Base-by-base conservation (phyloP, 1,140 invertebrate species). In the Cheumatopsyche charites region DNA sequence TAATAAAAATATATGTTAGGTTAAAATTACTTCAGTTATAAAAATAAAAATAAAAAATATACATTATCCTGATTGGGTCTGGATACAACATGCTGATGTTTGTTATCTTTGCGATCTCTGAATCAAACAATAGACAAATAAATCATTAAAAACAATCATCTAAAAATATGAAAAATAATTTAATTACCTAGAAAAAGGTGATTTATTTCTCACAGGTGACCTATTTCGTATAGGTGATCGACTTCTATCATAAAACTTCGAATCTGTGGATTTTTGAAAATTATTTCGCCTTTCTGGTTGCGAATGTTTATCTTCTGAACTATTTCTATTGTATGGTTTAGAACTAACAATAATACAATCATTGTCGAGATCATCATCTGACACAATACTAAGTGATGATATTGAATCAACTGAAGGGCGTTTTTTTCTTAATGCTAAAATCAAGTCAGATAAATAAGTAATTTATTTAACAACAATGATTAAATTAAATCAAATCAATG, bases 301-400 rank as follows among this genome's bases (percentile, higher is more conserved):
- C n/a, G n/a, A n/a, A n/a, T n/a, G n/a, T n/a, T n/a, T n/a, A n/a
- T n/a, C n/a, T n/a, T n/a, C n/a, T n/a, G n/a, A n/a, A n/a, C n/a
- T n/a, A n/a, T n/a, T n/a, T n/a, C n/a, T n/a, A n/a, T 15, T 6
- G 49, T 5, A 9, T 7, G 5, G 6, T 52, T 17, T 52, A 13
- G 43, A 66, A n/a, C 43, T 19, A 26, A 66, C 12, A 21, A 65
- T 41, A 47, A 66, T 26, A 26, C 41, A 47, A 47, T 21, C 42
- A 47, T 68, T 43, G 41, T 68, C 66, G 6, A 25, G 21, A 23
- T 68, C 66, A 47, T 49, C 36, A 13, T 67, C 65, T 11, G 45
- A 68, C 7, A 68, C 47, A 41, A 55, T 45, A 68, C 66, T 68
- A 12, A 68, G 25, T 13, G 66, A 68, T 23, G 66, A 68, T 11